phyloP scores from a whole-genome alignment of 2,113 vertebrate genomes.

The Ursus arctos region DNA sequence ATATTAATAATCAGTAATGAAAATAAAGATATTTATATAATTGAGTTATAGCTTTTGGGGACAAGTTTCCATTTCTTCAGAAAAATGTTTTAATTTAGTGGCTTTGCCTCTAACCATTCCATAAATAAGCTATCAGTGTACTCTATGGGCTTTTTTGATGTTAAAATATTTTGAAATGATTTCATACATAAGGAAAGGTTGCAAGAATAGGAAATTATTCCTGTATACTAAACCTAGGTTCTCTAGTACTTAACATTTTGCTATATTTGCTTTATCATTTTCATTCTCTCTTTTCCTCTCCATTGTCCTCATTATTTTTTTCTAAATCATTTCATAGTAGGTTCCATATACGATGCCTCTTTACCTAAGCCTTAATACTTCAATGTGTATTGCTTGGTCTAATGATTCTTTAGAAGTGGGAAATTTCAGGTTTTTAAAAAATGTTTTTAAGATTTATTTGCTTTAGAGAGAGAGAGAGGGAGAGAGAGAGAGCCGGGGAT shows the following conservation, averaged over 20 bases:
- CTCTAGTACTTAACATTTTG: neutral
- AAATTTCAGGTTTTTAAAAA: neutral
- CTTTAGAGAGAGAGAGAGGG: neutral
- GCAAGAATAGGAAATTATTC: neutral
- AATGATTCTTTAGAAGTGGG: neutral
- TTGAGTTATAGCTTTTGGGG: constrained; percentile 2
- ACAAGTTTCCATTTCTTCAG: constrained; percentile 39
- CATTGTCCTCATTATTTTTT: constrained; percentile 30
- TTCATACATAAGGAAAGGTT: neutral
- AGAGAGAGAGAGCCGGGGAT: too few species aligned
- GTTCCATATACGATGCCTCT: neutral
- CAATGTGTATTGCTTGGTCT: neutral
- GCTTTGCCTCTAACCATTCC: constrained; percentile 20
- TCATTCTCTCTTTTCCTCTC: neutral
- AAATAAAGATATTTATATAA: constrained; percentile 29
- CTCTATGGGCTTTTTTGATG: neutral
- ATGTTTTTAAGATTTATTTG: neutral
- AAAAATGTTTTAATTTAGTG: neutral
- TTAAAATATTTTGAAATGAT: constrained; percentile 31
- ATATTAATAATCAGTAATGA: neutral
- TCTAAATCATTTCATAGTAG: neutral
- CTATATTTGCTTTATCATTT: neutral
- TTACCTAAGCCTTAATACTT: neutral
- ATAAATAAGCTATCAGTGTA: constrained; percentile 1
- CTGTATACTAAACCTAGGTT: neutral